Conservation (phyloP, 2,888 invertebrate species). For the Drosophila lutescens region DNA sequence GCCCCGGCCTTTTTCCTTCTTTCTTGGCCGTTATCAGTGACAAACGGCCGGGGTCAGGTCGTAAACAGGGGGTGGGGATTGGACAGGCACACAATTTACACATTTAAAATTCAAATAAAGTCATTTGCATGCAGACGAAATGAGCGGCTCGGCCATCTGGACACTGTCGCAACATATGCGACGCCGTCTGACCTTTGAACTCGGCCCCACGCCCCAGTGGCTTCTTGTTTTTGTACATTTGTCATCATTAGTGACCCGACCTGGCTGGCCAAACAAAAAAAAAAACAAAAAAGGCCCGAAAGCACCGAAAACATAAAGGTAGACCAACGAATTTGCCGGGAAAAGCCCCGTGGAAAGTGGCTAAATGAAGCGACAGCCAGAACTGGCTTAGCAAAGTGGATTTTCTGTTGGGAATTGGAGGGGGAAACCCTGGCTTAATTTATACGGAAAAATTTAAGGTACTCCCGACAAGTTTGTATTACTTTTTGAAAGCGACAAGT, state of each 20-base stretch:
- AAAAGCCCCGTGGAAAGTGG: conserved; percentile 21
- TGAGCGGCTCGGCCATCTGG: conserved; percentile 52
- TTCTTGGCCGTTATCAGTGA: conserved; percentile 71
- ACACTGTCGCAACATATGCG: conserved; percentile 69
- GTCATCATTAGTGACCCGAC: conserved; percentile 73
- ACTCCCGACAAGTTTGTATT: neutral
- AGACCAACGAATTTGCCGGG: neutral
- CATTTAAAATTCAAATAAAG: conserved; percentile 79
- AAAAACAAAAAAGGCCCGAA: conserved; percentile 34
- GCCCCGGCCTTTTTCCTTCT: conserved; percentile 41
- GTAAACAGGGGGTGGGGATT: conserved; percentile 48
- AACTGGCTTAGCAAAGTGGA: conserved; percentile 36
- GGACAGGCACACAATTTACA: conserved; percentile 68
- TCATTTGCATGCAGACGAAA: conserved; percentile 77
- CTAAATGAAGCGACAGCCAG: conserved; percentile 33
- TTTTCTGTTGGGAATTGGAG: neutral
- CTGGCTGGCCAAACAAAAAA: conserved; percentile 52
- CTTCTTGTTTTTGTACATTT: conserved; percentile 60
- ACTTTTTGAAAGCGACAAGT: neutral
- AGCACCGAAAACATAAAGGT: conserved; percentile 24
- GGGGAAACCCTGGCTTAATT: neutral
- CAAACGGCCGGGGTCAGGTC: conserved; percentile 76
- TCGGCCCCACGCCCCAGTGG: conserved; percentile 26
- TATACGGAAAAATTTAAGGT: neutral
- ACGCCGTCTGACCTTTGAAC: conserved; percentile 68